Evolutionary conservation across 1,140 invertebrate species (phyloP).

Genomic region (Euglossa dilemma): DNA sequence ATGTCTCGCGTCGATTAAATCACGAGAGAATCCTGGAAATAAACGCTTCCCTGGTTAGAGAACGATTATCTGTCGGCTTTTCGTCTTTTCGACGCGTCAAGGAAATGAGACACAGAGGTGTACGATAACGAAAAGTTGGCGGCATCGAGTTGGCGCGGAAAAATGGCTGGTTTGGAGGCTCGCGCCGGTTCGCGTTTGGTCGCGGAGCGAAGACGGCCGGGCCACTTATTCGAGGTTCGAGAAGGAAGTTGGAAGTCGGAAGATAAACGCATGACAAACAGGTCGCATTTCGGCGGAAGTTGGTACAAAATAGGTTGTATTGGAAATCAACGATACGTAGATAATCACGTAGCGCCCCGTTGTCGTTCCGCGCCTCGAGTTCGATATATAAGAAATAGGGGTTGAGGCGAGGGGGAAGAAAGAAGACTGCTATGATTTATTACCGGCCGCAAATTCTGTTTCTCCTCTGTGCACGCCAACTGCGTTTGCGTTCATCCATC

Average conservation of each 20-base stretch:
- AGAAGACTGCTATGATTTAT: constrained; percentile 81
- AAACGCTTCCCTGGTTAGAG: no score
- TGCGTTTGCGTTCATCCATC: constrained; percentile 82
- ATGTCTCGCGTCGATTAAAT: no score
- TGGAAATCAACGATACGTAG: constrained; percentile 47
- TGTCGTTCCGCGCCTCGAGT: constrained; percentile 43
- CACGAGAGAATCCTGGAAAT: no score
- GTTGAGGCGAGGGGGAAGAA: constrained; percentile 45
- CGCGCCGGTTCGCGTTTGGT: no score
- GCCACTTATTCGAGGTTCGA: no score
- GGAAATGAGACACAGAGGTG: no score
- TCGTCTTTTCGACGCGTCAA: no score
- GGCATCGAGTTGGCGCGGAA: no score
- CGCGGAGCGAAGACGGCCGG: no score
- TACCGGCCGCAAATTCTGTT: constrained; percentile 81
- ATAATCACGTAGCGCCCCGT: constrained; percentile 46
- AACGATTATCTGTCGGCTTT: no score
- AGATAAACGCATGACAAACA: neutral
- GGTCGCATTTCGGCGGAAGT: constrained; percentile 26
- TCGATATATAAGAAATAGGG: constrained; percentile 64
- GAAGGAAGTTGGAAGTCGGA: neutral
- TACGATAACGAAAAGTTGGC: no score
- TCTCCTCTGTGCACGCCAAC: constrained; percentile 79
- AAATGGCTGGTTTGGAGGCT: no score
- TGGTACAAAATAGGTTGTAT: constrained; percentile 55